Evolutionary conservation across 2,888 invertebrate genomes (phyloP), one percentile per base, ranked within the genome.

Genomic region (Cryptophagus acutangulus): DNA sequence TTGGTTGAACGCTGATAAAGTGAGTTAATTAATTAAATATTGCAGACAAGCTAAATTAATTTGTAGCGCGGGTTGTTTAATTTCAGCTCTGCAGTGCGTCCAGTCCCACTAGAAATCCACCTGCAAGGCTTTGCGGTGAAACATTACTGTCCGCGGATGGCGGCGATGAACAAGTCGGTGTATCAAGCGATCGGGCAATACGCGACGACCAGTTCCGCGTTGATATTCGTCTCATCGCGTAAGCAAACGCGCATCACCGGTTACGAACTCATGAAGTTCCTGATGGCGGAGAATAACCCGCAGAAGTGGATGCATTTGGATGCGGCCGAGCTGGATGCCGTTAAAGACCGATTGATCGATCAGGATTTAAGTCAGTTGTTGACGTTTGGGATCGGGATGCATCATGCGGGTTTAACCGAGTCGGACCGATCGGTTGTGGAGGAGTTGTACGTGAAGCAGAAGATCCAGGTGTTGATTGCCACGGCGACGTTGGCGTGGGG

Each of bases 401-500:
- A 99, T 73, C 99, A 99, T 71, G 99, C 99, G 13, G 99, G 99
- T 36, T 72, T 99, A 39, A 87, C 92, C 54, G 96, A 97, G 51
- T 77, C 81, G 43, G 99, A 99, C 67, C 77, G 97, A 29, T 85
- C 79, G 61, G 81, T 85, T 1, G 91, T 93, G 0, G 99, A 99
- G 65, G 90, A 95, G 63, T 72, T 99, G 31, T 97, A 95, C 69
- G 84, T 92, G 17, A 87, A 91, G 68, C 87, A 90, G 54, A 95
- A 93, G 67, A 97, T 97, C 64, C 96, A 96, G 78, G 82, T 97
- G 2, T 72, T 99, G 14, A 87, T 99, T 48, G 93, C 97, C 41
- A 99, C 97, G 0, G 92, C 96, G 2, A 99, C 99, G 0, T 70
- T 99, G 20, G 99, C 99, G 0, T 99, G 99, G 99, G 99, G 99